These are phyloP conservation scores for Hyppa rectilinea DNA, from an alignment of 2,888 invertebrate genomes.

Conservation along the genomic window DNA sequence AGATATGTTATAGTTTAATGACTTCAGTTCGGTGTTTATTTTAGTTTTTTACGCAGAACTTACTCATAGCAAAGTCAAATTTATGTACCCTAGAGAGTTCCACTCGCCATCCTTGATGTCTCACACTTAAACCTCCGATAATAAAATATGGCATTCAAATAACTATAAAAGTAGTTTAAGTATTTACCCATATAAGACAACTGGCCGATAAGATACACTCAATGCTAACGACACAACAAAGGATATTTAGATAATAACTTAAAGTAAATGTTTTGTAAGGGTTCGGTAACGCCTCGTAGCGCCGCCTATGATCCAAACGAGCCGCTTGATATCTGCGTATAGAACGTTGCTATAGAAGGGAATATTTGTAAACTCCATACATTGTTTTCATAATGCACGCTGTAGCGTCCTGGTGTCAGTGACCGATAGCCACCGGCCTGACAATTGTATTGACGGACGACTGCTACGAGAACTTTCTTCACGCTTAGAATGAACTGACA, in stretches of 20 bases:
- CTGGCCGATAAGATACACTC: slow-evolving; percentile 51
- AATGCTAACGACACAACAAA: slow-evolving; percentile 56
- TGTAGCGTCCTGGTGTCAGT: slow-evolving; percentile 56
- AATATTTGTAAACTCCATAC: slow-evolving; percentile 62
- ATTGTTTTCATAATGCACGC: slow-evolving; percentile 63
- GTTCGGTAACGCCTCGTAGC: slow-evolving; percentile 3
- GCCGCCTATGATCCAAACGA: slow-evolving; percentile 4
- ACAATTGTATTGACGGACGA: slow-evolving; percentile 58
- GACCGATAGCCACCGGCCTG: slow-evolving; percentile 50
- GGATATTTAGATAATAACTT: slow-evolving; percentile 41
- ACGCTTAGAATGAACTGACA: slow-evolving; percentile 24
- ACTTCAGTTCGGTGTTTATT: not conserved
- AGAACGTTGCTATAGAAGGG: slow-evolving; percentile 37
- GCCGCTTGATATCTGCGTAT: slow-evolving; percentile 24
- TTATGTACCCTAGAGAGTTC: not conserved
- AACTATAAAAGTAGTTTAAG: slow-evolving; percentile 53
- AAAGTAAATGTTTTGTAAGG: slow-evolving; percentile 25
- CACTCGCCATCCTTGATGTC: slow-evolving; percentile 2
- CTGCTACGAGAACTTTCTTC: slow-evolving; percentile 47
- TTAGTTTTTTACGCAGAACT: not conserved
- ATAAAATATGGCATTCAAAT: slow-evolving; percentile 54
- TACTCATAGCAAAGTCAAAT: too few relatives aligned
- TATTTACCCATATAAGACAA: slow-evolving; percentile 48
- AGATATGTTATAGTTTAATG: not conserved
- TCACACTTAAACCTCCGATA: slow-evolving; percentile 21